phyloP scores from a whole-genome alignment of 1,140 invertebrate species.

The Heliconius nattereri region DNA sequence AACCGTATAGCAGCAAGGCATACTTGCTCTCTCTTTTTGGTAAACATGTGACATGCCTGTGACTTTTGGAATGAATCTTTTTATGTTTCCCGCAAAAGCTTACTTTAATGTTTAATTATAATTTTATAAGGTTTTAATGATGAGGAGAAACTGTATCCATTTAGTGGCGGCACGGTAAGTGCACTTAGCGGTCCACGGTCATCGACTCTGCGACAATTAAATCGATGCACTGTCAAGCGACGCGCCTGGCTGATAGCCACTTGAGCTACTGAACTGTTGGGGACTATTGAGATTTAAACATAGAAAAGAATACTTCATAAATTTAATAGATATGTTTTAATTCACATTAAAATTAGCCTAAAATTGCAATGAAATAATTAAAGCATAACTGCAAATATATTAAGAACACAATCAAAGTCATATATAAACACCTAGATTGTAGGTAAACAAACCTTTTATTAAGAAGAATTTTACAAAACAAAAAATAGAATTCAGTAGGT shows the following conservation, averaged over 20 bases:
- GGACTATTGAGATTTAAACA: constrained; percentile 9
- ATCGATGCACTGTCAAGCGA: constrained; percentile 54
- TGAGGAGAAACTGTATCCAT: constrained; percentile 32
- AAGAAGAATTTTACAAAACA: not conserved
- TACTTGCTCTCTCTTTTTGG: not conserved
- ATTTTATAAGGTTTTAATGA: constrained; percentile 9
- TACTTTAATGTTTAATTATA: not conserved
- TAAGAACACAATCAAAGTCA: too few species aligned
- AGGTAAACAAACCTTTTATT: too few species aligned
- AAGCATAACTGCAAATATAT: too few species aligned
- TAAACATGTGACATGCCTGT: not conserved
- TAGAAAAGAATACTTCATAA: too few species aligned
- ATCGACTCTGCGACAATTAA: constrained; percentile 69
- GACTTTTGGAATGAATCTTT: not conserved
- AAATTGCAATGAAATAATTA: not conserved
- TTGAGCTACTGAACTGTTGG: constrained; percentile 35
- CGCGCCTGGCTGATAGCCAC: constrained; percentile 38
- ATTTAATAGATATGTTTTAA: not conserved
- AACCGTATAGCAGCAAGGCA: not conserved
- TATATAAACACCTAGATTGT: too few species aligned
- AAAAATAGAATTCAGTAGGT: not conserved
- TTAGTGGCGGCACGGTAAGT: constrained; percentile 42
- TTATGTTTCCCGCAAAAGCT: not conserved
- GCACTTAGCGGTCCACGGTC: constrained; percentile 61
- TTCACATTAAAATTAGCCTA: not conserved